Evolutionary conservation across 1,140 invertebrate species (phyloP), one percentile per base, ranked within the genome.

Genomic region (Neelides sp.): DNA sequence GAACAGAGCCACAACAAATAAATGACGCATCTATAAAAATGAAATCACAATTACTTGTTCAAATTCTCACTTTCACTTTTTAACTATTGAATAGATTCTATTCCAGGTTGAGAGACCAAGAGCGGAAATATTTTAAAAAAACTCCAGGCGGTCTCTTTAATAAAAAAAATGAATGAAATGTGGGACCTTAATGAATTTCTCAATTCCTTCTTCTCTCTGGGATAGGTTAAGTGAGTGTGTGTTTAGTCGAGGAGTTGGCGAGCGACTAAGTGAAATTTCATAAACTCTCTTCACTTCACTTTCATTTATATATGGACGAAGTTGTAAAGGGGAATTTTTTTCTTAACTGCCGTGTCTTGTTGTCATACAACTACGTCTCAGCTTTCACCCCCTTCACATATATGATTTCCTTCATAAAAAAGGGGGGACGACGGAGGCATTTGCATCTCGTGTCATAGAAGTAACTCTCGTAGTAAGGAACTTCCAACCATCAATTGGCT

Each of bases 231-330:
- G n/a, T n/a, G n/a, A n/a, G n/a, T n/a, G n/a, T n/a, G n/a, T n/a
- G n/a, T n/a, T n/a, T n/a, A n/a, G n/a, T n/a, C n/a, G n/a, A n/a
- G n/a, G n/a, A 39, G 34, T 8, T 19, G 24, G 35, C 26, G 23
- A 27, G 26, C n/a, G 47, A 26, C 24, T 35, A 49, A 15, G 39
- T 27, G 36, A 49, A 39, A 39, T 39, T 49, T 26, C 23, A 49
- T 40, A 13, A 20, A 15, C 19, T 19, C 23, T 48, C 22, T 34
- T 36, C 7, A 13, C 20, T 34, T 4, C 34, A 24, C 24, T 49
- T 27, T 37, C 17, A 27, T 49, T 49, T 49, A 49, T 40, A 49
- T 49, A 40, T 27, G 47, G 47, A n/a, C 27, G 47, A 40, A n/a
- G 34, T 35, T 28, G n/a, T 24, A 4, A n/a, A n/a, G 8, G 4